Percentiles rank a stretch among this genome's conserved stretches.
These are phyloP conservation scores for Eristalinus sepulchralis DNA, from an alignment of 2,888 invertebrate species.

Conservation along the genomic window DNA sequence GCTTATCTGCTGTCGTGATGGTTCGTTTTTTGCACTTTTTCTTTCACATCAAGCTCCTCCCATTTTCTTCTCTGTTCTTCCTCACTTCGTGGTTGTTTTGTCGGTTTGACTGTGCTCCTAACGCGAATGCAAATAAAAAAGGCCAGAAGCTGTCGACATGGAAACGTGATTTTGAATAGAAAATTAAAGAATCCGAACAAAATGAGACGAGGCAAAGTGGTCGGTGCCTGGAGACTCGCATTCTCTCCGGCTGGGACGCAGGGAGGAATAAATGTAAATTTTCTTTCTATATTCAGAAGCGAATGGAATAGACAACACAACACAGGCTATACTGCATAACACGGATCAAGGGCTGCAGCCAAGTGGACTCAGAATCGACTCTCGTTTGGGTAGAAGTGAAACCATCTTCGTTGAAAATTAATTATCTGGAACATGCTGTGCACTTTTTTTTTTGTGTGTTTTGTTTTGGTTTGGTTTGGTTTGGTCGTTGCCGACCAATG, in stretches of 20 bases:
- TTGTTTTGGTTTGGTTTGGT: background rate
- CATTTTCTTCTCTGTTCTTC: constrained; percentile 8
- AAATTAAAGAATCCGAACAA: constrained; percentile 69
- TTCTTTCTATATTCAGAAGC: constrained; percentile 58
- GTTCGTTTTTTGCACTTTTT: constrained; percentile 54
- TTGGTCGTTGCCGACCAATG: constrained; percentile 29
- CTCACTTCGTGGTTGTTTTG: constrained; percentile 56
- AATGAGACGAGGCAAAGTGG: constrained; percentile 48
- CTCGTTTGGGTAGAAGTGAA: constrained; percentile 48
- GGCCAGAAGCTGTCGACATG: constrained; percentile 69
- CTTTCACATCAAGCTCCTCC: background rate
- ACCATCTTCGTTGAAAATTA: constrained; percentile 69
- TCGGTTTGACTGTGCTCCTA: constrained; percentile 50
- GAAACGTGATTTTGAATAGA: constrained; percentile 71
- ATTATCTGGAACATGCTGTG: constrained; percentile 69
- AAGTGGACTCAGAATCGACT: constrained; percentile 52
- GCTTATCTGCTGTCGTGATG: constrained; percentile 54
- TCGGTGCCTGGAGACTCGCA: constrained; percentile 5
- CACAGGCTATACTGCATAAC: constrained; percentile 5
- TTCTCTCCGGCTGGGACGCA: background rate
- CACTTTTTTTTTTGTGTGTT: constrained; percentile 37
- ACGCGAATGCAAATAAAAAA: constrained; percentile 63
- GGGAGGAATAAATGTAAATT: constrained; percentile 48
- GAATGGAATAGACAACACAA: constrained; percentile 44
- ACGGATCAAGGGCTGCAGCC: constrained; percentile 43